Percentiles rank a stretch among this genome's conserved stretches.
Conservation (phyloP, 2,888 invertebrate genomes). For the Theretra japonica region DNA sequence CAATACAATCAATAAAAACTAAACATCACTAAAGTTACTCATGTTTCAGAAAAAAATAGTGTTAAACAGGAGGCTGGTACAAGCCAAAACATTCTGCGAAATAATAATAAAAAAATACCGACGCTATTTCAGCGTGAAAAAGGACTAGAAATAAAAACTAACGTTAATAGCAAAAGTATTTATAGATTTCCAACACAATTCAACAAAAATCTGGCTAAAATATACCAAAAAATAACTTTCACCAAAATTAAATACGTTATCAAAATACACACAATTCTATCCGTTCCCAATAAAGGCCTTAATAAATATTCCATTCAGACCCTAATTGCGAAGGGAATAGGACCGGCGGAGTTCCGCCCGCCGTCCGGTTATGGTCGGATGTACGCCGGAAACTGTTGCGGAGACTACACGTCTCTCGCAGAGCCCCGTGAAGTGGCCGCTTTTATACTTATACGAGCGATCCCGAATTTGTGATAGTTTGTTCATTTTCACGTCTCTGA, state of each 20-base stretch:
- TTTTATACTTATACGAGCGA: constrained; percentile 18
- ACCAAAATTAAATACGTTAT: not conserved
- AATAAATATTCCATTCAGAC: constrained; percentile 3
- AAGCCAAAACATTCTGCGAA: too few relatives aligned
- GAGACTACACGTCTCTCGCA: constrained; percentile 8
- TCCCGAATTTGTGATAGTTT: not conserved
- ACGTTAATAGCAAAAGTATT: too few relatives aligned
- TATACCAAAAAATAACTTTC: not conserved
- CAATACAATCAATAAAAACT: too few relatives aligned
- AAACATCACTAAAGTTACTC: too few relatives aligned
- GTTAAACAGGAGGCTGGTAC: too few relatives aligned
- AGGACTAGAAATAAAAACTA: too few relatives aligned
- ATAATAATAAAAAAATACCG: too few relatives aligned
- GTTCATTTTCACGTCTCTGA: too few relatives aligned
- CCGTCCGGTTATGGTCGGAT: constrained; percentile 28
- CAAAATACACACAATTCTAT: not conserved
- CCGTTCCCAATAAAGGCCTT: not conserved
- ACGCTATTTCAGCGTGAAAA: too few relatives aligned
- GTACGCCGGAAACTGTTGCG: constrained; percentile 29
- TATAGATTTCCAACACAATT: too few relatives aligned
- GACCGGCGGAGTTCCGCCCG: constrained; percentile 18
- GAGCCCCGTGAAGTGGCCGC: constrained; percentile 8
- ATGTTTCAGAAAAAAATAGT: too few relatives aligned
- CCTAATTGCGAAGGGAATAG: constrained; percentile 26
- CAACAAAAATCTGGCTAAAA: too few relatives aligned